These are phyloP conservation scores for Torymus aiolomorphi DNA, from an alignment of 2,888 invertebrate species.

Conservation along the genomic window DNA sequence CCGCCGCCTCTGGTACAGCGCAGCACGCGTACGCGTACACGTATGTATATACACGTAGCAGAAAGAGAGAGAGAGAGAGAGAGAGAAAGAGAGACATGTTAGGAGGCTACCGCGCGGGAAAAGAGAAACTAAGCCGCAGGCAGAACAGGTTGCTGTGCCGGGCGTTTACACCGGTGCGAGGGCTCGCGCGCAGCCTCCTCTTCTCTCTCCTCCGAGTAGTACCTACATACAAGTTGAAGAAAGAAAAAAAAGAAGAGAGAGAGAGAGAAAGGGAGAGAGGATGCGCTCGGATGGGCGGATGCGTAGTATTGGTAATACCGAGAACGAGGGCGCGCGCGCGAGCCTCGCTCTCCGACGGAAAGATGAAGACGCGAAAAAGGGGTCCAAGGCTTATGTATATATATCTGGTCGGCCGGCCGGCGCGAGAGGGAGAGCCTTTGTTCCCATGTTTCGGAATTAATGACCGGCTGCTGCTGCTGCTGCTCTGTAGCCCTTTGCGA, in stretches of 20 bases:
- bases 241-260: conserved; percentile 44
- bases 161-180: conserved; percentile 38
- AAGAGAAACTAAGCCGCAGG: conserved; percentile 69
- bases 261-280: conserved; percentile 37
- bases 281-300: conserved; percentile 38
- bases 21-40: conserved; percentile 12
- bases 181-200: conserved; percentile 25
- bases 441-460: conserved; percentile 73
- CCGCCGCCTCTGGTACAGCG: conserved; percentile 17
- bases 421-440: conserved; percentile 70
- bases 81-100: conserved; percentile 55
- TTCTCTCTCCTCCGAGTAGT: conserved; percentile 26
- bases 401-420: conserved; percentile 9
- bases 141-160: conserved; percentile 68
- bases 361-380: conserved; percentile 54
- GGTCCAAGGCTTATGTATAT: conserved; percentile 12
- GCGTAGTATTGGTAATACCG: conserved; percentile 29
- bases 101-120: conserved; percentile 66
- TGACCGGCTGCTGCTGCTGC: conserved; percentile 63
- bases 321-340: conserved; percentile 32
- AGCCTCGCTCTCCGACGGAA: conserved; percentile 13
- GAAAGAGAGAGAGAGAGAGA: conserved; percentile 13
- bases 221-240: background rate
- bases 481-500: conserved; percentile 20
- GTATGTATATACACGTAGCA: conserved; percentile 29